Base-by-base conservation (phyloP, 2,797 vertebrate species). In the Spea hammondii region DNA sequence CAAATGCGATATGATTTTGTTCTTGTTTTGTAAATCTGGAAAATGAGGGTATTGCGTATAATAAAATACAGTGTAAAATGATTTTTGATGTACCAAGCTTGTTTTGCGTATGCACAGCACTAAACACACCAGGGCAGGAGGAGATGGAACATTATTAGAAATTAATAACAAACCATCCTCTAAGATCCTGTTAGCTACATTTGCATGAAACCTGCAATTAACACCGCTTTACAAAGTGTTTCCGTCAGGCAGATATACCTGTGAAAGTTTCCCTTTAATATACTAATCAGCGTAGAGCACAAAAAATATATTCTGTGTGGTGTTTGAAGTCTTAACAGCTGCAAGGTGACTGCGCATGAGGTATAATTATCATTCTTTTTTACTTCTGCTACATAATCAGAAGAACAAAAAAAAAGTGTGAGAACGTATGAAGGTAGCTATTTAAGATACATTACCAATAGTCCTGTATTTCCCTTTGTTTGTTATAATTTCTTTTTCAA, bases 291-390 rank as follows among this genome's bases (percentile, higher is more conserved):
- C 55, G 46, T 32, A 32, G 12, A 17, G 67, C 47, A 12, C 66
- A 62, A 17, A 62, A 17, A 17, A 62, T 17, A 48, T 55, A 60
- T 72, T 57, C 10, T 51, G 67, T n/a, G 46, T 50, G 51, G 51
- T 11, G 62, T 72, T 81, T 81, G 79, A 81, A 72, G 62, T 81
- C 48, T 51, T 9, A 51, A 51, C 74, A 81, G 53, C 79, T 72
- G 64, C 53, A 62, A 65, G 54, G 62, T 72, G 60, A 53, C 60
- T 44, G 44, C 53, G n/a, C 54, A 68, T 10, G 54, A 62, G 69
- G 69, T 77, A 64, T 81, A 81, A 81, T 81, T 81, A 81, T 50
- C 62, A 67, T 45, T 4, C n/a, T 60, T 77, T 71, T 76, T 71
- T 64, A 60, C 45, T 66, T 59, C 17, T 71, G 47, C 68, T 50